Evolutionary conservation across 1,140 invertebrate species (phyloP).

Genomic region (Drosophila mayri): DNA sequence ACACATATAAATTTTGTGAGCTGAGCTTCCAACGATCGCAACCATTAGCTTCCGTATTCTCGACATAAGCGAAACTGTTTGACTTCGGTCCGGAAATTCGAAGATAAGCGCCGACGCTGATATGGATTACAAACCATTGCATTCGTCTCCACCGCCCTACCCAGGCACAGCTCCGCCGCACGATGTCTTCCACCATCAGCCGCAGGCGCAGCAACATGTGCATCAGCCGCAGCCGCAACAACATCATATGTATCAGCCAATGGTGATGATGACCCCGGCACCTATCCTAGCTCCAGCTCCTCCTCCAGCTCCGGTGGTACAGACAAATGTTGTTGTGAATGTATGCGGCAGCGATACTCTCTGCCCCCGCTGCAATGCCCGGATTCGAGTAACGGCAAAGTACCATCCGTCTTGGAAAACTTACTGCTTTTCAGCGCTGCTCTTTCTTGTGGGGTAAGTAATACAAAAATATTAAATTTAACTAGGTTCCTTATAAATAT

Average conservation of each 20-base stretch:
- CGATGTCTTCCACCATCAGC: neutral
- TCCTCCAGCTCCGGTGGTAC: neutral
- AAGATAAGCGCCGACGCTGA: neutral
- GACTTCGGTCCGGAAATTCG: neutral
- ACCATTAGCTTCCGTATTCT: neutral
- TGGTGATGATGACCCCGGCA: neutral
- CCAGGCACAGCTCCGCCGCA: neutral
- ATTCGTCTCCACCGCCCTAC: neutral
- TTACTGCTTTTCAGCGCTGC: neutral
- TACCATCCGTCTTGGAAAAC: neutral
- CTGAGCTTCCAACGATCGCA: constrained; percentile 1
- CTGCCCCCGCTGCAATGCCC: constrained; percentile 55
- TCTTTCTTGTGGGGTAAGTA: neutral
- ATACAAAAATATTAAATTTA: neutral
- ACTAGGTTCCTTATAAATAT: too few species aligned
- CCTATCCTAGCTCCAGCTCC: neutral
- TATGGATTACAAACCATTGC: neutral
- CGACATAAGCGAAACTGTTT: neutral
- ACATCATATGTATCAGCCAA: neutral
- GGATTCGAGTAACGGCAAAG: neutral
- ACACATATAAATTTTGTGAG: neutral
- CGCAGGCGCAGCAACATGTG: neutral
- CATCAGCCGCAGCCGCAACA: neutral
- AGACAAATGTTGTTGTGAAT: neutral
- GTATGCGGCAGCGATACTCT: neutral